These are phyloP conservation scores for Poeciliopsis retropinna DNA, from an alignment of 2,113 vertebrate species.

Conservation along the genomic window DNA sequence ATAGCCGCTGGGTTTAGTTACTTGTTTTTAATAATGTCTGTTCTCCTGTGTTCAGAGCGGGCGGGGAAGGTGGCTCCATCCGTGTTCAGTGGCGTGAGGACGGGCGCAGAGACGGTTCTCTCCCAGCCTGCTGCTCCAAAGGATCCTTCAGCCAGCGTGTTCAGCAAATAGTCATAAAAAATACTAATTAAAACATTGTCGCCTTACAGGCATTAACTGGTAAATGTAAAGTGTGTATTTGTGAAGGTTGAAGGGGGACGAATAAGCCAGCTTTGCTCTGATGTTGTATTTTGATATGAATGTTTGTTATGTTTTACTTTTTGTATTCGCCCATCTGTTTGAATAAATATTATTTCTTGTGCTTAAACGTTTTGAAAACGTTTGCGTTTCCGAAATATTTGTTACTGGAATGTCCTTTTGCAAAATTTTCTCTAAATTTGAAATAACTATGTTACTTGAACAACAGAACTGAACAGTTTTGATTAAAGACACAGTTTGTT, in stretches of 20 bases:
- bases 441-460: no score
- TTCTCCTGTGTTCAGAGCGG: conserved; percentile 81
- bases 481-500: background rate
- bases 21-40: conserved; percentile 2
- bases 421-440: no score
- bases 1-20: background rate
- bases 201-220: background rate
- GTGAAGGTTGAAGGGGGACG: background rate
- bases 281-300: conserved; percentile 4
- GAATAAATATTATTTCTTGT: background rate
- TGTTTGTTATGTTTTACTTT: background rate
- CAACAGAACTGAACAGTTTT: no score
- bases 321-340: background rate
- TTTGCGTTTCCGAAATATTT: background rate
- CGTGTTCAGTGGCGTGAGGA: conserved; percentile 86
- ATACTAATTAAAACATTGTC: no score
- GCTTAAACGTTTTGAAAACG: background rate
- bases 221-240: background rate
- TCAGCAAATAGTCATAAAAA: conserved; percentile 77
- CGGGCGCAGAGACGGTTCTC: conserved; percentile 88
- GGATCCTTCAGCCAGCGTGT: conserved; percentile 85
- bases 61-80: conserved; percentile 89
- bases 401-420: background rate
- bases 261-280: background rate
- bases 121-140: conserved; percentile 78